A percentile compares a stretch with the other conserved stretches of the same genome.
phyloP scores from a whole-genome alignment of 2,113 vertebrate genomes.

The rat (Rattus norvegicus) region DNA sequence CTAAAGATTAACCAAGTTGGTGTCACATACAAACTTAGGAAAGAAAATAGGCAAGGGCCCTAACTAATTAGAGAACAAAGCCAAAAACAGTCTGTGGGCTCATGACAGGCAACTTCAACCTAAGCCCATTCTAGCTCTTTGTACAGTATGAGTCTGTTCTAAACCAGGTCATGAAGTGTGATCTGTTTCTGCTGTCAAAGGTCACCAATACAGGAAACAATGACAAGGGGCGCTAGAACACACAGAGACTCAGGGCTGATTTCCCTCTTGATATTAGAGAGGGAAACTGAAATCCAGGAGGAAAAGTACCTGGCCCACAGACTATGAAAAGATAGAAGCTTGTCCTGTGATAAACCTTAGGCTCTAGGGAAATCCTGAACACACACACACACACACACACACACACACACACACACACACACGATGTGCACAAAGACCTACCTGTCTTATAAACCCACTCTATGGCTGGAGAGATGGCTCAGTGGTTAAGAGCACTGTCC shows the following conservation, averaged over 20 bases:
- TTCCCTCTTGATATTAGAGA: slow-evolving; percentile 11
- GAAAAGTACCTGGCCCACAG: neutral
- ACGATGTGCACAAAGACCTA: too few species aligned
- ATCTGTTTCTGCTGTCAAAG: neutral
- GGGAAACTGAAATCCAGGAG: slow-evolving; percentile 23
- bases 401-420: neutral
- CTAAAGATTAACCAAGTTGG: slow-evolving; percentile 1
- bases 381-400: too few species aligned
- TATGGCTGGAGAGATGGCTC: too few species aligned
- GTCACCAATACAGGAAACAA: neutral
- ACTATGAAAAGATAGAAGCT: neutral
- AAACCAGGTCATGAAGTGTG: neutral
- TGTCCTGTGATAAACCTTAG: neutral
- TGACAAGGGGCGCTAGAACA: neutral
- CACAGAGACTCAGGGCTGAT: neutral
- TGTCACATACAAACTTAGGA: neutral
- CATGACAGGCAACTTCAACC: neutral
- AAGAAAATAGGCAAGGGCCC: neutral
- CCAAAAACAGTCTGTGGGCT: slow-evolving; percentile 27
- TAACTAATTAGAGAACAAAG: neutral
- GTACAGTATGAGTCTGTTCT: neutral
- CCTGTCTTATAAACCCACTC: neutral
- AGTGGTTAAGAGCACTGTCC: too few species aligned
- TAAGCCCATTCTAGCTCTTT: neutral
- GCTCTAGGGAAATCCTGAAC: neutral